These are phyloP conservation scores for Coregonus sp. DNA, from an alignment of 2,797 vertebrate genomes.

Conservation along the genomic window DNA sequence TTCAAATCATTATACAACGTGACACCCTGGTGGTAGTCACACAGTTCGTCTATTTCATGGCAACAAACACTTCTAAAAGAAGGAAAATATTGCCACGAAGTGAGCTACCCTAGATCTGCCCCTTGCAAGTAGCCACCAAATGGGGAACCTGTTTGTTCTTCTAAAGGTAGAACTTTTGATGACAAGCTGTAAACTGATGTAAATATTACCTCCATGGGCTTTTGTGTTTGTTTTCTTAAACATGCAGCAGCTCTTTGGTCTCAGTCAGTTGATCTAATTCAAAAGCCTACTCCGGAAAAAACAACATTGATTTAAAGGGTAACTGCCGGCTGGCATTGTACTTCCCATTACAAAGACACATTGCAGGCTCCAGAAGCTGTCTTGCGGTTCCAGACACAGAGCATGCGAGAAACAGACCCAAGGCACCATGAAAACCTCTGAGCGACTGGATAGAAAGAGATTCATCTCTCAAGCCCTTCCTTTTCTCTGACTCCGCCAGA, in stretches of 20 bases:
- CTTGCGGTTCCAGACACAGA: conserved; percentile 13
- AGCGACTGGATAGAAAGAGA: conserved; percentile 54
- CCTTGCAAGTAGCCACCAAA: background rate
- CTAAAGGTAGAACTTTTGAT: background rate
- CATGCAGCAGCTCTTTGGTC: background rate
- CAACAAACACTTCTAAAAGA: background rate
- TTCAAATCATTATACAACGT: too few species aligned
- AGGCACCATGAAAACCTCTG: conserved; percentile 23
- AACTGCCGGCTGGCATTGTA: background rate
- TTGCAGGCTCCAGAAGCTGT: conserved; percentile 8
- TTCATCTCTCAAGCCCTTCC: conserved; percentile 41
- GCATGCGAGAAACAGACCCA: conserved; percentile 9
- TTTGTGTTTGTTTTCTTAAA: background rate
- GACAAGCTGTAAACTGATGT: background rate
- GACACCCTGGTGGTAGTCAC: background rate
- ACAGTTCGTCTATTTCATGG: too few species aligned
- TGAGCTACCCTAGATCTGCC: background rate
- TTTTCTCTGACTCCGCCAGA: conserved; percentile 56
- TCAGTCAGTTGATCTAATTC: conserved; percentile 1
- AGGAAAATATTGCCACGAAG: background rate
- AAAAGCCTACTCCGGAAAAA: conserved; percentile 11
- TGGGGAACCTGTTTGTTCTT: conserved; percentile 8
- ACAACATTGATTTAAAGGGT: background rate
- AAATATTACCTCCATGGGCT: background rate
- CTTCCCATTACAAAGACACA: conserved; percentile 17